Base-by-base conservation (phyloP, 2,888 invertebrate species). In the Lepetodrilus schrolli region DNA sequence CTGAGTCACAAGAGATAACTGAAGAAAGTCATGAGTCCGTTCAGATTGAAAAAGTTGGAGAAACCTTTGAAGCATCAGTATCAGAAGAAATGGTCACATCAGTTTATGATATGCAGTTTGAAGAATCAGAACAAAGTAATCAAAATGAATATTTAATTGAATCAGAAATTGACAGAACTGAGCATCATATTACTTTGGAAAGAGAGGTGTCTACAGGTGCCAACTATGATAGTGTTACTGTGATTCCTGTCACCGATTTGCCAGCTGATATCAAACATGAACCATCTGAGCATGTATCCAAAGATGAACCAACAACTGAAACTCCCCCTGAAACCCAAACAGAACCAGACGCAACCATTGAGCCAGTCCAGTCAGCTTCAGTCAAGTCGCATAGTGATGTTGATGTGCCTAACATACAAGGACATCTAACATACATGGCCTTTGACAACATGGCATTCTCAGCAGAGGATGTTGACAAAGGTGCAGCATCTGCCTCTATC, bases 361-460 rank as follows among this genome's bases (percentile, higher is more conserved):
- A 66, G 17, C 26, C 38, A 49, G 26, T 66, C 21, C 26, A 66
- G 26, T 49, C 66, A 1, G 66, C 37, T 17, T 51, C 72, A 70
- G 74, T 72, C 37, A 78, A 74, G 20, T 74, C 73, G 21, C 66
- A 66, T 37, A 68, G 76, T 48, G 51, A 71, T 17, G 49, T 70
- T 49, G 73, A 76, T 20, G 58, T 36, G 20, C 50, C 48, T 34
- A 68, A 30, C 13, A 4, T n/a, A 1, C 47, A 69, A 37, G 34
- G 69, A 13, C 74, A 74, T 26, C 69, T 79, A 26, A 70, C 80
- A 71, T 81, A 82, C 38, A 81, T 89, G 92, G 92, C 83, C 91
- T 90, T 89, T 83, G 91, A 91, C 76, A 91, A 91, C 77, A 88
- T 88, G 74, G 91, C 83, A 2, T 91, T 91, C 83, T 87, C 87